These are phyloP conservation scores for Lepisosteus oculatus DNA, from an alignment of 2,113 vertebrate genomes.

Conservation along the genomic window DNA sequence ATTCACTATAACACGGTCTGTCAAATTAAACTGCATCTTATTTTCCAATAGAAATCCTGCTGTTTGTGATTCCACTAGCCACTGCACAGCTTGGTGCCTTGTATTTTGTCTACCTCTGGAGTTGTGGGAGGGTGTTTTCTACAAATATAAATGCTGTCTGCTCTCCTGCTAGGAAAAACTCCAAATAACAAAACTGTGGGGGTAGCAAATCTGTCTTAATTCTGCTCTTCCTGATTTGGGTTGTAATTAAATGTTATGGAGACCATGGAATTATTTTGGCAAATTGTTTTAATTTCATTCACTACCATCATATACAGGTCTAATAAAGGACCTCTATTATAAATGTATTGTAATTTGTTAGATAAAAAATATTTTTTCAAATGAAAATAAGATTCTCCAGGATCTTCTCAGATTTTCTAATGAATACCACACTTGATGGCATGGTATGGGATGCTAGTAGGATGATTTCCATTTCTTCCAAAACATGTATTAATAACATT, in stretches of 20 bases:
- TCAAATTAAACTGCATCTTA: too few species aligned
- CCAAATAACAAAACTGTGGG: background rate
- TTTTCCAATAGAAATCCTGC: too few species aligned
- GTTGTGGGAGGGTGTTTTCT: slow-evolving; percentile 18
- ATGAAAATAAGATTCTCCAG: too few species aligned
- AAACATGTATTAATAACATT: too few species aligned
- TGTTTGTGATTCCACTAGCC: too few species aligned
- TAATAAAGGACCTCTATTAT: background rate
- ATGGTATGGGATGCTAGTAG: too few species aligned
- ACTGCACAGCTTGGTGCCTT: slow-evolving; percentile 1
- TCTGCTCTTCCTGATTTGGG: slow-evolving; percentile 8
- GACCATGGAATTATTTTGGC: background rate
- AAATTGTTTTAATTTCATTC: slow-evolving; percentile 8
- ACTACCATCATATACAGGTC: background rate
- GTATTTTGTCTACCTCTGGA: background rate
- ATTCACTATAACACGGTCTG: too few species aligned
- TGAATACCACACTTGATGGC: too few species aligned
- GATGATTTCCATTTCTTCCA: too few species aligned
- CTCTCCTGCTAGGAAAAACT: slow-evolving; percentile 21
- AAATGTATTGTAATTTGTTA: too few species aligned
- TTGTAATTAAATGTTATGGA: slow-evolving; percentile 11
- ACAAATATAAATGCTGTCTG: slow-evolving; percentile 9
- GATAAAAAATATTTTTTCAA: too few species aligned
- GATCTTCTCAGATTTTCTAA: too few species aligned
- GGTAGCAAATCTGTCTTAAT: background rate